A percentile compares a stretch with the other conserved stretches of the same genome.
Evolutionary conservation across 1,140 invertebrate species (phyloP).

Genomic region (Pogonognathellus flavescens): DNA sequence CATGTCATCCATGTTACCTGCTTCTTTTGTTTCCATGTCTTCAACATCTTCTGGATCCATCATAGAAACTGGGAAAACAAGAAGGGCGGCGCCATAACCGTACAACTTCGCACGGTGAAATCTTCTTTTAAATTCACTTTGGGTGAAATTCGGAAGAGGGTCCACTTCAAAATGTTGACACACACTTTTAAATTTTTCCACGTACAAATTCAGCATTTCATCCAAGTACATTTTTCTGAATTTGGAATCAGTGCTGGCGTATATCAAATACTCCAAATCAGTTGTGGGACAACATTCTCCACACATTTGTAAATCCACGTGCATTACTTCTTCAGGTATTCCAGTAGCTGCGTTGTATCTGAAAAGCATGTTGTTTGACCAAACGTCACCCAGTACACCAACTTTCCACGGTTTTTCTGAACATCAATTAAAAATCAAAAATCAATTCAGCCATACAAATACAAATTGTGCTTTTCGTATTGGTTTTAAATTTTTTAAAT

Average conservation of each 20-base stretch:
- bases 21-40: conserved; percentile 17
- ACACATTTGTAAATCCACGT: conserved; percentile 81
- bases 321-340: conserved; percentile 72
- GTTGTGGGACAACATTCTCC: conserved; percentile 75
- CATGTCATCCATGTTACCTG: not conserved
- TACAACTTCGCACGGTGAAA: conserved; percentile 52
- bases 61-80: not conserved
- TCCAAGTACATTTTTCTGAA: conserved; percentile 75
- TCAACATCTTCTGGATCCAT: not conserved
- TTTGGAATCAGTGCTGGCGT: conserved; percentile 75
- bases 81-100: not conserved
- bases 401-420: conserved; percentile 68
- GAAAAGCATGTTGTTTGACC: conserved; percentile 81
- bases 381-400: conserved; percentile 80
- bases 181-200: conserved; percentile 71
- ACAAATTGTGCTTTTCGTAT: too few species aligned
- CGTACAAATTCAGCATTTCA: conserved; percentile 74
- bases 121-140: conserved; percentile 18
- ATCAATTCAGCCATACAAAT: too few species aligned
- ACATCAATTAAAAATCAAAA: not conserved
- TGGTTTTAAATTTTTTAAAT: too few species aligned
- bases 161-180: conserved; percentile 26
- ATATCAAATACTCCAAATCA: conserved; percentile 77
- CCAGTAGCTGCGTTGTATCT: conserved; percentile 70
- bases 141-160: conserved; percentile 2